phyloP scores from a whole-genome alignment of 2,797 vertebrate genomes.

The Eremophila alpestris region DNA sequence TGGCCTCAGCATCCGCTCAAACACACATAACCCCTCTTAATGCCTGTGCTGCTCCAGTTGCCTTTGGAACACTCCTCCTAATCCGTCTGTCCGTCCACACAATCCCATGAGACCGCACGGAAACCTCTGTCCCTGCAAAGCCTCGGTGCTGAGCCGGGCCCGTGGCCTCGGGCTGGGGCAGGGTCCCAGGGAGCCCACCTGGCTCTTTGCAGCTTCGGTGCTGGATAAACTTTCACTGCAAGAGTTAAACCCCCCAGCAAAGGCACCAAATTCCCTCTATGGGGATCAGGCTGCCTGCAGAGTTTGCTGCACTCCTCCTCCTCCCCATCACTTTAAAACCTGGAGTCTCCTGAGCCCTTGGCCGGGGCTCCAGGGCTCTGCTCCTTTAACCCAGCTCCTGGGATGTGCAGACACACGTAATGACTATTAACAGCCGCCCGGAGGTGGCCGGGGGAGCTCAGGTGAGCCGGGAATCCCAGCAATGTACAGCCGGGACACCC shows the following conservation, averaged over 20 bases:
- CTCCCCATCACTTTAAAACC: background rate
- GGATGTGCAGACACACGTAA: background rate
- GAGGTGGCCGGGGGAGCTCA: background rate
- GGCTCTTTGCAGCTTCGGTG: background rate
- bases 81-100: background rate
- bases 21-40: constrained; percentile 14
- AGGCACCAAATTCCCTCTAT: background rate
- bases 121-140: background rate
- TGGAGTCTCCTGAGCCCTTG: fast-evolving
- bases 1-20: background rate
- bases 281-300: fast-evolving
- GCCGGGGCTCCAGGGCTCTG: fast-evolving
- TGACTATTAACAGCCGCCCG: fast-evolving
- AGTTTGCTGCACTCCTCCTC: background rate
- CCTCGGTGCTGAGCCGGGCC: background rate
- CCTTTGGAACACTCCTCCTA: background rate
- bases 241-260: background rate
- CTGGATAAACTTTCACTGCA: background rate
- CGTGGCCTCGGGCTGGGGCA: fast-evolving
- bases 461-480: background rate
- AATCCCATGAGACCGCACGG: background rate
- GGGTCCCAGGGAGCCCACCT: fast-evolving
- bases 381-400: background rate
- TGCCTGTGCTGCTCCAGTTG: background rate
- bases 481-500: fast-evolving